Evolutionary conservation across 2,888 invertebrate species (phyloP), one percentile per base, ranked within the genome.

Genomic region (Drosophila pegasa): DNA sequence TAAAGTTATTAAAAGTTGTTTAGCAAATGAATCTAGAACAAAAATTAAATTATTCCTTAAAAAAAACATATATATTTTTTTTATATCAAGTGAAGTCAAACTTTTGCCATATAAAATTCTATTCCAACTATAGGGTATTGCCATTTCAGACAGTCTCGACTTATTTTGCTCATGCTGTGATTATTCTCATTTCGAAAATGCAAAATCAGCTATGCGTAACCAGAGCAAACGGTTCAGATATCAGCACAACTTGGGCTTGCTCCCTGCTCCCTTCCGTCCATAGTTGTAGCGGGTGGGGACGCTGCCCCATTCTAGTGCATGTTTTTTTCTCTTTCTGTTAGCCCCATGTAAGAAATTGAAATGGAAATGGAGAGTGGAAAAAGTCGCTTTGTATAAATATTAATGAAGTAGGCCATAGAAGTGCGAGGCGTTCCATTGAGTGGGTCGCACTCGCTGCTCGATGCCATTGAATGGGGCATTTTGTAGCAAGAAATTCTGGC

Each of bases 371-470:
- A 9, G 47, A 40, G 41, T 14, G 43, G 43, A 80, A 71, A 66
- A 60, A 62, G 31, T 67, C 31, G 41, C 51, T 58, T 88, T 88
- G 84, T 75, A 85, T 85, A 85, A 85, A 85, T 85, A 85, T 85
- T 85, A 85, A 85, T 85, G 87, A 85, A 88, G 83, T 86, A 70
- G 87, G 83, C 87, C 83, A 73, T 77, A 82, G 61, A 79, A 87
- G 83, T 85, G 74, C 74, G 63, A 66, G 71, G 71, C 43, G 52
- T 66, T 35, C 66, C 58, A 58, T 72, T 70, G 67, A 77, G 70
- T 71, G 56, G 61, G 41, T 70, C 50, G 57, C 50, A 35, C 62
- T 43, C 29, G 55, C 55, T 48, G 48, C 62, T 40, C 31, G 56
- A 61, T 59, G 50, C 60, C 67, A 79, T 79, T 79, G 78, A 74